Percentiles rank a stretch among this genome's conserved stretches.
phyloP scores from a whole-genome alignment of 2,113 vertebrate genomes.

The Grus americana region DNA sequence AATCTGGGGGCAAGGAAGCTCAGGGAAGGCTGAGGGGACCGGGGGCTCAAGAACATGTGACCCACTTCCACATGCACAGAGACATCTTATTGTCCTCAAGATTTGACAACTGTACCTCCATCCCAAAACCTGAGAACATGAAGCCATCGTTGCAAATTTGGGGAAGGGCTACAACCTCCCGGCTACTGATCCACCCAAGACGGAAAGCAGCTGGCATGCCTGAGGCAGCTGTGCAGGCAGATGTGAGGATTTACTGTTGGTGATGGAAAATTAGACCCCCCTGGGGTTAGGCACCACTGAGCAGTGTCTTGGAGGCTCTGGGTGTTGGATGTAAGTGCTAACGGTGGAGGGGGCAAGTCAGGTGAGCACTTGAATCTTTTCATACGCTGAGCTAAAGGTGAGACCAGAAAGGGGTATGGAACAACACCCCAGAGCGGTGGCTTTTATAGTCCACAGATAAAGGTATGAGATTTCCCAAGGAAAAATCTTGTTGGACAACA shows the following conservation, averaged over 20 bases:
- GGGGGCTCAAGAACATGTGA: not conserved
- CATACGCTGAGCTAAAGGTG: not conserved
- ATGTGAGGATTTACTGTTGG: not conserved
- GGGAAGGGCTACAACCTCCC: not conserved
- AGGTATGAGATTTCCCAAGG: not conserved
- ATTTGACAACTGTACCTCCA: not conserved
- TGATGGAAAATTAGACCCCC: not conserved
- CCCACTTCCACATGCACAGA: not conserved
- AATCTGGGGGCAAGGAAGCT: not conserved
- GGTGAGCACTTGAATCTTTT: not conserved
- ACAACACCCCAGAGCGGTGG: not conserved
- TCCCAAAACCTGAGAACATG: not conserved
- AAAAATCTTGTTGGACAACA: constrained; percentile 16
- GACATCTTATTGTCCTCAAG: not conserved
- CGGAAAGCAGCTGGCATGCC: not conserved
- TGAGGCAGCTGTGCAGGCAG: not conserved
- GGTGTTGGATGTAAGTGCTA: not conserved
- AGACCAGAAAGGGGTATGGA: not conserved
- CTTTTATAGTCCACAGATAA: not conserved
- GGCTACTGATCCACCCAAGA: not conserved
- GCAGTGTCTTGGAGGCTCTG: not conserved
- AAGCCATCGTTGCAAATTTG: not conserved
- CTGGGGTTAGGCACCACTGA: not conserved
- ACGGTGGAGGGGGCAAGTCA: not conserved
- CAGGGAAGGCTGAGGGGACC: not conserved